These are phyloP conservation scores for Anguilla marmorata DNA, from an alignment of 2,797 vertebrate genomes.

Conservation along the genomic window DNA sequence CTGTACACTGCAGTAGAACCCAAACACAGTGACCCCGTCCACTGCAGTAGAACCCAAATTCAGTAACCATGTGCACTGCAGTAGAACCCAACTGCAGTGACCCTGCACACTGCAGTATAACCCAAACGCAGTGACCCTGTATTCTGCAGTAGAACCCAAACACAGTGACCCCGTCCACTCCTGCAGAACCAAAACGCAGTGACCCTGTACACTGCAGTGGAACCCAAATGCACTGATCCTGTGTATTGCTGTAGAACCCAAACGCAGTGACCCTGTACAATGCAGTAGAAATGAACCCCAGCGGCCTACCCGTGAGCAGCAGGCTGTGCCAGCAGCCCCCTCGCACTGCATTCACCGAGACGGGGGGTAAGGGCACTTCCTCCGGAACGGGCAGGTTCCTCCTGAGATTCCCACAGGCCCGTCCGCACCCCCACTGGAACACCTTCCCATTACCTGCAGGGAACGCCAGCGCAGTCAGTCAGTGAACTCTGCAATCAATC, in stretches of 20 bases:
- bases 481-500: neutral
- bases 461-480: neutral
- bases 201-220: neutral
- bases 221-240: neutral
- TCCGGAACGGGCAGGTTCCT: constrained; percentile 53
- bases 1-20: neutral
- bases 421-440: constrained; percentile 59
- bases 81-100: neutral
- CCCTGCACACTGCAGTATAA: neutral
- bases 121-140: neutral
- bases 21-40: neutral
- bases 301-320: constrained; percentile 55
- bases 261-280: neutral
- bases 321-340: constrained; percentile 58
- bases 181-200: neutral
- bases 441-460: constrained; percentile 49
- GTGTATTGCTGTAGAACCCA: neutral
- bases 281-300: neutral
- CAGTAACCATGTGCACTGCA: neutral
- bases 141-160: neutral
- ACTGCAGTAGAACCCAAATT: neutral
- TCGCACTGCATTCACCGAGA: constrained; percentile 47
- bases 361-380: constrained; percentile 47
- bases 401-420: constrained; percentile 48
- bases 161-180: neutral